A percentile compares a stretch with the other conserved stretches of the same genome.
Conservation (phyloP, 2,797 vertebrate species). For the Sebastes matsubarae region DNA sequence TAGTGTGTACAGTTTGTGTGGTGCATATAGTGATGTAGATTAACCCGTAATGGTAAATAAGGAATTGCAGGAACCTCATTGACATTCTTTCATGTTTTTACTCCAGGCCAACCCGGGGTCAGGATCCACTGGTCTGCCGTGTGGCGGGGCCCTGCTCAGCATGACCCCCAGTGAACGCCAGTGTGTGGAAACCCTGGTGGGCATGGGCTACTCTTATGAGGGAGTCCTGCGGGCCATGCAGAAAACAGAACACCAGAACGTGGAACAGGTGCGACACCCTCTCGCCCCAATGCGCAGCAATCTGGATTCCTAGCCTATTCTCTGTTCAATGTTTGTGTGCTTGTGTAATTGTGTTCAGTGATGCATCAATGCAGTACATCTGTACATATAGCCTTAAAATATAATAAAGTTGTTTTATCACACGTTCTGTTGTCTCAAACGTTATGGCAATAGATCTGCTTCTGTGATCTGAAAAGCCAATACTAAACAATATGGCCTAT, state of each 20-base stretch:
- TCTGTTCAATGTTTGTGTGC: not conserved
- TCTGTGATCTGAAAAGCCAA: not conserved
- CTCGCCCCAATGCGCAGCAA: not conserved
- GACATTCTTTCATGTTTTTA: not conserved
- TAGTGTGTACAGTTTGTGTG: not conserved
- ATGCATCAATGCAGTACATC: not conserved
- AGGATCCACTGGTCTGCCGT: constrained; percentile 62
- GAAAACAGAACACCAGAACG: constrained; percentile 84
- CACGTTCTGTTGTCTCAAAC: constrained; percentile 5
- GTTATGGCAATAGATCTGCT: not conserved
- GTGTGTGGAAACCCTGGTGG: constrained; percentile 92
- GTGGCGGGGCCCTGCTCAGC: constrained; percentile 79
- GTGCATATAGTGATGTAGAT: no score
- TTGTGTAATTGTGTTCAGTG: constrained; percentile 13
- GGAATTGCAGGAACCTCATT: not conserved
- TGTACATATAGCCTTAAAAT: not conserved
- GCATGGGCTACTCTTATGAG: constrained; percentile 96
- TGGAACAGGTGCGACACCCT: constrained; percentile 90
- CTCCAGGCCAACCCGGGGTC: constrained; percentile 62
- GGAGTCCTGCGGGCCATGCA: constrained; percentile 95
- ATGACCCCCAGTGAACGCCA: constrained; percentile 90
- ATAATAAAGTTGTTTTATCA: constrained; percentile 40
- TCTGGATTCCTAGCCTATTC: constrained; percentile 16
- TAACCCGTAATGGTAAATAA: no score
- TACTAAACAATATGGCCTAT: not conserved